Evolutionary conservation across 2,797 vertebrate genomes (phyloP).

Genomic region (Gymnothorax javanicus): DNA sequence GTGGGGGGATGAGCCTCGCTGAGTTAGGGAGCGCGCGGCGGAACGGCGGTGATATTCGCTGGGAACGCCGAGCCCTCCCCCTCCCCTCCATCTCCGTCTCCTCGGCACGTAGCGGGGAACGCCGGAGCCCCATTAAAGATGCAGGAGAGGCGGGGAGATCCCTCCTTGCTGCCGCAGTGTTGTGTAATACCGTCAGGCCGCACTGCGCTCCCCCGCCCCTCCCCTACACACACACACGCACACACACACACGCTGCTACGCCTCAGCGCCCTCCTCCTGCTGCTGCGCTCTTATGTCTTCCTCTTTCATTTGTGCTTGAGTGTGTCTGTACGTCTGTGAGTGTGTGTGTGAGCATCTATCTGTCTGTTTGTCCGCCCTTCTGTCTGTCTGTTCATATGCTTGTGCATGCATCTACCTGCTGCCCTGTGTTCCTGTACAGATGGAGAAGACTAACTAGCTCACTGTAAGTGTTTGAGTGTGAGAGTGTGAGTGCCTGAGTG

Average conservation of each 20-base stretch:
- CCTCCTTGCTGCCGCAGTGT: not conserved
- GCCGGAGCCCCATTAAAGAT: not conserved
- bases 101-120: not conserved
- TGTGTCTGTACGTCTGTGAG: constrained; percentile 26
- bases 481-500: not conserved
- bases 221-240: not conserved
- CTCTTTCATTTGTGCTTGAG: not conserved
- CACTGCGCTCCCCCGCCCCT: not conserved
- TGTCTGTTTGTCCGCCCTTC: not conserved
- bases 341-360: not conserved
- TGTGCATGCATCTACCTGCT: not conserved
- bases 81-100: not conserved
- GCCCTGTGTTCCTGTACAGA: no score
- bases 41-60: not conserved
- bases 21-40: not conserved
- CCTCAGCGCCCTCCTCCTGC: not conserved
- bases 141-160: constrained; percentile 1
- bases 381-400: not conserved
- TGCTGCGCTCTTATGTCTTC: not conserved
- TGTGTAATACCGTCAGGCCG: not conserved
- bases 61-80: not conserved
- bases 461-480: not conserved
- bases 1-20: not conserved
- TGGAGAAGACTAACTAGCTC: no score
- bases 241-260: no score